phyloP scores from a whole-genome alignment of 2,113 vertebrate genomes.

The Sigmodon hispidus region DNA sequence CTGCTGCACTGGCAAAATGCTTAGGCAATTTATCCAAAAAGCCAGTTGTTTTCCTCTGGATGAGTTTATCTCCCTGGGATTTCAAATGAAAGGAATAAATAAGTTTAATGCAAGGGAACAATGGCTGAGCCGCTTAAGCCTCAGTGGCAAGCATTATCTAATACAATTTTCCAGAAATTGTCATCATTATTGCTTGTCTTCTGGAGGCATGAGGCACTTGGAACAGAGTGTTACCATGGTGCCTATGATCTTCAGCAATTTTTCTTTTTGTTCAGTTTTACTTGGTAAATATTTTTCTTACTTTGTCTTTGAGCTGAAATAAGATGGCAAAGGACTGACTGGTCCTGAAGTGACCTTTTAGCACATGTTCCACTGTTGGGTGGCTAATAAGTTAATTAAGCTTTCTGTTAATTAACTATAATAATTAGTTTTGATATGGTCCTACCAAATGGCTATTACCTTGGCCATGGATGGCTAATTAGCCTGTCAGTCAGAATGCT shows the following conservation, averaged over 20 bases:
- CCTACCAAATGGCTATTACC: conserved; percentile 73
- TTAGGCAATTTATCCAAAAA: neutral
- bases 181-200: conserved; percentile 62
- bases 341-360: conserved; percentile 63
- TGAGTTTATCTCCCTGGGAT: conserved; percentile 75
- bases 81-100: conserved; percentile 76
- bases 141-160: conserved; percentile 68
- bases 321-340: conserved; percentile 46
- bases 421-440: conserved; percentile 75
- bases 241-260: conserved; percentile 62
- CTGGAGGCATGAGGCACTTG: neutral
- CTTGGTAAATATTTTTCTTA: conserved; percentile 63
- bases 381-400: conserved; percentile 66
- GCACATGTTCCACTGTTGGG: conserved; percentile 32
- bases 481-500: conserved; percentile 46
- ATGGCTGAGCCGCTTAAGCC: conserved; percentile 64
- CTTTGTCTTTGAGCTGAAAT: conserved; percentile 54
- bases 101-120: conserved; percentile 78
- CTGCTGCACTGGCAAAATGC: neutral
- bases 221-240: conserved; percentile 54
- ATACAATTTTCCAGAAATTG: conserved; percentile 70
- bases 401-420: conserved; percentile 75
- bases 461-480: conserved; percentile 54
- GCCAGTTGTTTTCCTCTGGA: conserved; percentile 33
- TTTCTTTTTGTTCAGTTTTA: conserved; percentile 66